Conservation (phyloP, 2,888 invertebrate genomes). For the Branchipolynoe longqiensis region DNA sequence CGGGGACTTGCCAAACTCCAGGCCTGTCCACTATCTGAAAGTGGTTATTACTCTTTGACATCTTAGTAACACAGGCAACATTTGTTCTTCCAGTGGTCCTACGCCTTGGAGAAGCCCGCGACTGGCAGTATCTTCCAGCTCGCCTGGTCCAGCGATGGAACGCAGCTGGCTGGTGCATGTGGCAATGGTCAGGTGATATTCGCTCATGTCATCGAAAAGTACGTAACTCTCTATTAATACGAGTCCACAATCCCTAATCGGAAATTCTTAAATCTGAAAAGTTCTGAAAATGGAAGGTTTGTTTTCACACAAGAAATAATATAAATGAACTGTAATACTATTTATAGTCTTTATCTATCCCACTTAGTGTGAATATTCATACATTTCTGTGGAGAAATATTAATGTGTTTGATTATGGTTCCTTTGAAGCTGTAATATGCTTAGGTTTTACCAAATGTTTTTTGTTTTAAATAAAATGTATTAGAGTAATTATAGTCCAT, state of each 20-base stretch:
- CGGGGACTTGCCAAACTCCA: too few relatives aligned
- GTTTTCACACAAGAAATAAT: neutral
- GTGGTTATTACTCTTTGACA: neutral
- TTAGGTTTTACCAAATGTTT: neutral
- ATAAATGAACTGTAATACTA: neutral
- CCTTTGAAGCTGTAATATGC: too few relatives aligned
- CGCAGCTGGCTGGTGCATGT: constrained; percentile 96
- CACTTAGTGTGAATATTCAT: too few relatives aligned
- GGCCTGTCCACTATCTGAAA: neutral
- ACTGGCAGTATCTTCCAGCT: constrained; percentile 94
- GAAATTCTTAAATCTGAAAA: too few relatives aligned
- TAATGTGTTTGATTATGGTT: too few relatives aligned
- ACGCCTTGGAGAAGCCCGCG: constrained; percentile 92
- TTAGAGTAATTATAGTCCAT: neutral
- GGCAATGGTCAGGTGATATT: constrained; percentile 94
- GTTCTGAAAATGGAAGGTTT: too few relatives aligned
- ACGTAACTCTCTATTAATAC: too few relatives aligned
- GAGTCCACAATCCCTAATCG: too few relatives aligned
- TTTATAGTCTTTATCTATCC: too few relatives aligned
- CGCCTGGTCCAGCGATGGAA: constrained; percentile 97
- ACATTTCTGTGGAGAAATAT: too few relatives aligned
- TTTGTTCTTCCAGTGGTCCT: constrained; percentile 89
- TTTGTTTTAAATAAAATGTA: neutral
- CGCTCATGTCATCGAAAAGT: constrained; percentile 94
- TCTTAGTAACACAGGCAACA: neutral